Evolutionary conservation across 1,140 invertebrate genomes (phyloP).

Genomic region (Nasonia longicornis): DNA sequence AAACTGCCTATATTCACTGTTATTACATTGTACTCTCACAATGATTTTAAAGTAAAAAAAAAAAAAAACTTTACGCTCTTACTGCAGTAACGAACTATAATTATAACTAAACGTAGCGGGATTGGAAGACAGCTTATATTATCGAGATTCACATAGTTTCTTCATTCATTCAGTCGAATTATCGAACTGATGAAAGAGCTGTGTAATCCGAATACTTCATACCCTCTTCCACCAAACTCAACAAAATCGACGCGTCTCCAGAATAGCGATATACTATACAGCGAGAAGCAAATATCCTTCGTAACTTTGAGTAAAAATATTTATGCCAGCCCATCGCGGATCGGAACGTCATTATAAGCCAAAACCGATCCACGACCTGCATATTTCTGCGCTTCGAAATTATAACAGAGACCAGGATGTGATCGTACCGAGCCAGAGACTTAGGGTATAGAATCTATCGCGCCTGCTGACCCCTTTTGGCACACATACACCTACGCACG

Average conservation of each 20-base stretch:
- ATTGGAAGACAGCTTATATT: no score
- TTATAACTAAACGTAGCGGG: no score
- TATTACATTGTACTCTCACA: neutral
- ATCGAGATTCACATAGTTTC: no score
- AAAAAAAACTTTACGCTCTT: neutral
- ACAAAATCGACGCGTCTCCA: neutral
- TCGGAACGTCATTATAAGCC: no score
- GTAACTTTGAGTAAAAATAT: conserved; percentile 28
- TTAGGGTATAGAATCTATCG: conserved; percentile 6
- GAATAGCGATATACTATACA: neutral
- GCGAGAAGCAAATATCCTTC: neutral
- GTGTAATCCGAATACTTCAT: neutral
- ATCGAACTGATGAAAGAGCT: neutral
- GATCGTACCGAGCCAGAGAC: conserved; percentile 38
- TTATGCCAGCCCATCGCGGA: neutral
- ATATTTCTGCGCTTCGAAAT: neutral
- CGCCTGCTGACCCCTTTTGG: neutral
- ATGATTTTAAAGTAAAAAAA: neutral
- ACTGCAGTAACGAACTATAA: neutral
- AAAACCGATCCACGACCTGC: neutral
- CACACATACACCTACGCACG: neutral
- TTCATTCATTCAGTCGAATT: neutral
- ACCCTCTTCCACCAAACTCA: neutral
- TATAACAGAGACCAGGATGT: conserved; percentile 18
- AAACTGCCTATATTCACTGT: conserved; percentile 6